A percentile compares a stretch with the other conserved stretches of the same genome.
These are phyloP conservation scores for Cyclina sinensis DNA, from an alignment of 1,140 invertebrate genomes.

Conservation along the genomic window DNA sequence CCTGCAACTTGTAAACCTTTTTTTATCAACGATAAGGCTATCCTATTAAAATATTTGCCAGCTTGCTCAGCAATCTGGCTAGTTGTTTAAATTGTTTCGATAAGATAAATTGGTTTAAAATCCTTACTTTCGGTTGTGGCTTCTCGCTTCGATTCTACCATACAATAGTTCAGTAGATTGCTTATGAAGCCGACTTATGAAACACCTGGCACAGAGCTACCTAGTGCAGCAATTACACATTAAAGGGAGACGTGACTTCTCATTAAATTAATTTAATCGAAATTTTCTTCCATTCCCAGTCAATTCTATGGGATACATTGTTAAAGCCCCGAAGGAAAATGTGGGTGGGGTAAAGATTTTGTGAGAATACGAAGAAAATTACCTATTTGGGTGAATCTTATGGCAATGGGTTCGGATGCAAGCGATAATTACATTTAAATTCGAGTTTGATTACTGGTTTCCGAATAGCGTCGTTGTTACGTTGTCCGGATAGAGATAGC, in stretches of 20 bases:
- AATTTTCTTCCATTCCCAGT: slow-evolving; percentile 11
- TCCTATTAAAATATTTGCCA: background rate
- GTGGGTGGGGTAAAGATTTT: slow-evolving; percentile 15
- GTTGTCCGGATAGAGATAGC: too few relatives aligned
- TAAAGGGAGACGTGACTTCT: slow-evolving; percentile 33
- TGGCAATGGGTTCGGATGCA: slow-evolving; percentile 1
- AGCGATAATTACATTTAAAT: slow-evolving; percentile 14
- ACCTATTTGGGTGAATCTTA: background rate
- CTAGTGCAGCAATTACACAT: slow-evolving; percentile 15
- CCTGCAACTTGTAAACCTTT: too few relatives aligned
- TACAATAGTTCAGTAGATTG: background rate
- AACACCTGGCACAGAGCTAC: slow-evolving; percentile 35
- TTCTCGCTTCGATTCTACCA: background rate
- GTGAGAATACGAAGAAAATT: slow-evolving; percentile 6
- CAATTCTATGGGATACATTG: background rate
- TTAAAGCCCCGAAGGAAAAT: background rate
- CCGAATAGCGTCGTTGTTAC: too few relatives aligned
- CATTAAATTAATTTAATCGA: slow-evolving; percentile 42
- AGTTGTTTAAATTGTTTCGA: background rate
- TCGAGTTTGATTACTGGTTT: background rate
- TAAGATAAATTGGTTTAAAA: background rate
- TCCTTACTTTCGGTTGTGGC: background rate
- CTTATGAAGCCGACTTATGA: background rate
- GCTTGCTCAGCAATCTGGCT: background rate
- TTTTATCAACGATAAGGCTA: too few relatives aligned